Conservation (phyloP, 2,113 vertebrate genomes). For the Triplophysa rosa region DNA sequence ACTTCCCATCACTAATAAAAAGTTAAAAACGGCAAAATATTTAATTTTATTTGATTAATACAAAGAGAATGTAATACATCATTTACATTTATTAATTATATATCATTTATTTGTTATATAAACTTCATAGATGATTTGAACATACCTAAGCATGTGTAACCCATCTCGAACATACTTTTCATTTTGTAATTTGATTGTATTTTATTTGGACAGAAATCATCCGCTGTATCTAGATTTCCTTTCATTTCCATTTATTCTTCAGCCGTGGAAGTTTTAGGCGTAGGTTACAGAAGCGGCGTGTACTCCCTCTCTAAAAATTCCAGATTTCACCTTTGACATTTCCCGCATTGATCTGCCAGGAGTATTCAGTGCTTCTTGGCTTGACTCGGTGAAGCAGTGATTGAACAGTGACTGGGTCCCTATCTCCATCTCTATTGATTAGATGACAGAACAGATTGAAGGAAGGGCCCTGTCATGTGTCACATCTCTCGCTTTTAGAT, state of each 20-base stretch:
- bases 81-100: too few species aligned
- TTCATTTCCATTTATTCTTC: constrained; percentile 40
- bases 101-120: too few species aligned
- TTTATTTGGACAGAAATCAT: neutral
- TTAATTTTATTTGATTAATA: too few species aligned
- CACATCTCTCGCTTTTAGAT: constrained; percentile 49
- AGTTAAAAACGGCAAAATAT: too few species aligned
- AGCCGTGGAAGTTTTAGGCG: constrained; percentile 23
- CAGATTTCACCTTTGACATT: constrained; percentile 49
- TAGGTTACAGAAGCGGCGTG: constrained; percentile 41
- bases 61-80: too few species aligned
- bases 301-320: constrained; percentile 51
- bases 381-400: constrained; percentile 42
- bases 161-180: neutral
- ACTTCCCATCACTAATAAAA: too few species aligned
- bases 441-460: constrained; percentile 54
- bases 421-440: constrained; percentile 55
- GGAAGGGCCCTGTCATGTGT: constrained; percentile 52
- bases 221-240: constrained; percentile 6
- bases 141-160: neutral
- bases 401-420: constrained; percentile 51
- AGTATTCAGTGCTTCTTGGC: constrained; percentile 35
- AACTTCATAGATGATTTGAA: too few species aligned
- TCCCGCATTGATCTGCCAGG: constrained; percentile 42
- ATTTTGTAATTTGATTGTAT: neutral